These are phyloP conservation scores for Porites evermanni DNA, from an alignment of 92 coral and sea anemone genomes.

Conservation along the genomic window DNA sequence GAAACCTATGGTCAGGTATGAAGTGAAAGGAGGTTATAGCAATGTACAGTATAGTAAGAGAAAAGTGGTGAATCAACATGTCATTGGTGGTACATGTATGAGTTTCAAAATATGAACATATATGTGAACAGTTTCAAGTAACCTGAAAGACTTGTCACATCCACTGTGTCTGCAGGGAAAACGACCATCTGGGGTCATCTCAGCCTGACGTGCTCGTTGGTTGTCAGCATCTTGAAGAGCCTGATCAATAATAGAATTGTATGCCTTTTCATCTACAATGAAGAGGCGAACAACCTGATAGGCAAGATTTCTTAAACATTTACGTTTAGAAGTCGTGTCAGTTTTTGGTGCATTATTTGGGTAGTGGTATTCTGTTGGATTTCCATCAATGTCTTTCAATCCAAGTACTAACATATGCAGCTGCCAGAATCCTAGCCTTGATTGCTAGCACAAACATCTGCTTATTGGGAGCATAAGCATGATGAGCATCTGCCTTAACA, in stretches of 20 bases:
- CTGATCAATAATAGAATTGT: conserved; percentile 13
- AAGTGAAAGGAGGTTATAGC: background rate
- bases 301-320: conserved; percentile 28
- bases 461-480: conserved; percentile 58
- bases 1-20: background rate
- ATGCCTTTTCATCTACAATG: conserved; percentile 28
- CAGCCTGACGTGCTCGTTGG: conserved; percentile 8
- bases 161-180: conserved; percentile 40
- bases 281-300: conserved; percentile 26
- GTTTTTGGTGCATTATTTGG: conserved; percentile 10
- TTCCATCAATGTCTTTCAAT: conserved; percentile 25
- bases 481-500: conserved; percentile 41
- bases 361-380: conserved; percentile 6
- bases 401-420: conserved; percentile 43
- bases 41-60: background rate
- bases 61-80: too few relatives aligned
- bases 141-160: conserved; percentile 46
- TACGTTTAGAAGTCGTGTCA: conserved; percentile 13
- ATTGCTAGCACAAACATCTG: conserved; percentile 50
- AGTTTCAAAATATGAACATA: too few relatives aligned
- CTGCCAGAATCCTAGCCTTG: conserved; percentile 47
- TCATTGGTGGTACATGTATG: too few relatives aligned
- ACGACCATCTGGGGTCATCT: conserved; percentile 57
- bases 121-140: background rate
- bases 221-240: conserved; percentile 35